Base-by-base conservation (phyloP, 2,888 invertebrate species). In the Hoplodrina blanda region DNA sequence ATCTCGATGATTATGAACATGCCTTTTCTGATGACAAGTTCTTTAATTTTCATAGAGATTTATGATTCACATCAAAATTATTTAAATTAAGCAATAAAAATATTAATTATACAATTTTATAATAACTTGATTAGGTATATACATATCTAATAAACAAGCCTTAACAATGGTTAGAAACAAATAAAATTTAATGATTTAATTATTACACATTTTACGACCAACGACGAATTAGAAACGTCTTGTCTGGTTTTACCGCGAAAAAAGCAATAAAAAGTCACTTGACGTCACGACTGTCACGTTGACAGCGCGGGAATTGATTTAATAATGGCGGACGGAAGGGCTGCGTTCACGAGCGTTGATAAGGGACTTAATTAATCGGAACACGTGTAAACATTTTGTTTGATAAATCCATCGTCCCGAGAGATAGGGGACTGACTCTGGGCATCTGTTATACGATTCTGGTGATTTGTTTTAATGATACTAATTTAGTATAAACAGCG, bases 381-480 rank as follows among this genome's bases (percentile, higher is more conserved):
- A 92, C 95, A 95, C 94, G 93, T 95, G 95, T 93, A 91, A 91
- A 91, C 94, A 93, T 91, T 84, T 91, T 91, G 90, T 92, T 91
- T 92, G 93, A 93, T 94, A 93, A 93, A 89, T 87, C 86, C 88
- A 84, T 85, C 85, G 87, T 83, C 84, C 84, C 83, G 73, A 76
- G 84, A 87, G 86, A 90, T 89, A 90, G 83, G 90, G 85, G 84
- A 68, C 60, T 66, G 73, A 60, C 76, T 68, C 68, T 77, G 75
- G 77, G 76, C 78, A 90, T 90, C 91, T 93, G 93, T 85, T 91
- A 85, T 90, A 89, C 86, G 90, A 90, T 89, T 93, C 89, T 87
- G 88, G 88, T 91, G 89, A 92, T 92, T 92, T 90, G 88, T 90
- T 92, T 91, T 93, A 93, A 93, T 93, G 88, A 87, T 84, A 86